Percentiles rank a stretch among this genome's conserved stretches.
These are phyloP conservation scores for Cheilosia impressa DNA, from an alignment of 2,888 invertebrate genomes.

Conservation along the genomic window DNA sequence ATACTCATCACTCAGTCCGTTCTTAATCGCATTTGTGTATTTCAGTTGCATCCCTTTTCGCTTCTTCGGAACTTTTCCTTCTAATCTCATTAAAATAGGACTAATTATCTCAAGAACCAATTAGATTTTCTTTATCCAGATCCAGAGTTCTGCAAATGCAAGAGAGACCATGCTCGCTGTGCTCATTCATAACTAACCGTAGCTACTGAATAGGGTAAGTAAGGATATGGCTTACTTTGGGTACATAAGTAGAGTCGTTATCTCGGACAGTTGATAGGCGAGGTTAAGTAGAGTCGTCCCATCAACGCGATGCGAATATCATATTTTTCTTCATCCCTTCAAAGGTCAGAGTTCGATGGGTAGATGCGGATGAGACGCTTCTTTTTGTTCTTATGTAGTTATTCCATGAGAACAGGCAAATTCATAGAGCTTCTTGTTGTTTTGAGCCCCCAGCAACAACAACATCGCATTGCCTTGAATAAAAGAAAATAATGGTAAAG, in stretches of 20 bases:
- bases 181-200: too few species aligned
- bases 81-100: constrained; percentile 55
- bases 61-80: background rate
- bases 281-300: constrained; percentile 7
- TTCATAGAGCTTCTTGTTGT: constrained; percentile 2
- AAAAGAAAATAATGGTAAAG: background rate
- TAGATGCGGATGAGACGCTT: constrained; percentile 27
- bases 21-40: constrained; percentile 49
- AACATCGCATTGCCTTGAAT: background rate
- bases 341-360: constrained; percentile 41
- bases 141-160: background rate
- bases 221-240: background rate
- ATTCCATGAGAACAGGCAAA: constrained; percentile 3
- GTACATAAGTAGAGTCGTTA: constrained; percentile 1
- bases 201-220: background rate
- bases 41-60: constrained; percentile 27
- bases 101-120: constrained; percentile 65
- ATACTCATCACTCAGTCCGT: constrained; percentile 26
- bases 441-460: constrained; percentile 1
- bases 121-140: constrained; percentile 60
- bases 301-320: constrained; percentile 1
- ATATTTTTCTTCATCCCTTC: constrained; percentile 5
- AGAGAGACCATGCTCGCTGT: too few species aligned
- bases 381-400: constrained; percentile 18
- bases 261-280: constrained; percentile 6